These are phyloP conservation scores for Tapera naevia DNA, from an alignment of 2,797 vertebrate genomes.

Conservation along the genomic window DNA sequence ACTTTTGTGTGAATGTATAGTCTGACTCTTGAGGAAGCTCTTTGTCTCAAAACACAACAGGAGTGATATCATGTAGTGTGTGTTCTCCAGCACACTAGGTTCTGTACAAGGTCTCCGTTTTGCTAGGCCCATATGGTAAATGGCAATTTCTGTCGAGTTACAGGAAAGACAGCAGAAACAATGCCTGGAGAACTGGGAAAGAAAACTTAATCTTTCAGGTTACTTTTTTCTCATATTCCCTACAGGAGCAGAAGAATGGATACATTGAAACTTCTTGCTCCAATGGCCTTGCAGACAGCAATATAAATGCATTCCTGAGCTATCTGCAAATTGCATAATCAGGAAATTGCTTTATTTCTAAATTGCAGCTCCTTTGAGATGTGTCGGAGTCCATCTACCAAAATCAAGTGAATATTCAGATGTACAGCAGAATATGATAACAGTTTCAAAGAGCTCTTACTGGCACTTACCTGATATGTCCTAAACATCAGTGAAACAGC, in stretches of 20 bases:
- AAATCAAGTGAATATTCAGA: background rate
- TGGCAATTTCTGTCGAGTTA: rapidly evolving
- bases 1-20: background rate
- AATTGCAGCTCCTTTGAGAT: background rate
- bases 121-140: background rate
- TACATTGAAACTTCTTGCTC: background rate
- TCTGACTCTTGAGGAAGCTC: background rate
- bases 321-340: background rate
- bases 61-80: background rate
- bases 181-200: background rate
- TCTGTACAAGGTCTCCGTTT: background rate
- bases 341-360: background rate
- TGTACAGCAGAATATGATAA: background rate
- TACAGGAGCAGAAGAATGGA: background rate
- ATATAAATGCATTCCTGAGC: background rate
- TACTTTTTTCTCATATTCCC: background rate
- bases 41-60: background rate
- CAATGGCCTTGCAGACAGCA: background rate
- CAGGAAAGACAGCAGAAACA: background rate
- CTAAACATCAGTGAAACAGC: background rate
- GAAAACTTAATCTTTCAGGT: background rate
- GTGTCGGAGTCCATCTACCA: background rate
- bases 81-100: background rate
- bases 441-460: background rate
- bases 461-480: background rate